Evolutionary conservation across 2,797 vertebrate species (phyloP), one percentile per base, ranked within the genome.

Genomic region (Lacerta bilineata): DNA sequence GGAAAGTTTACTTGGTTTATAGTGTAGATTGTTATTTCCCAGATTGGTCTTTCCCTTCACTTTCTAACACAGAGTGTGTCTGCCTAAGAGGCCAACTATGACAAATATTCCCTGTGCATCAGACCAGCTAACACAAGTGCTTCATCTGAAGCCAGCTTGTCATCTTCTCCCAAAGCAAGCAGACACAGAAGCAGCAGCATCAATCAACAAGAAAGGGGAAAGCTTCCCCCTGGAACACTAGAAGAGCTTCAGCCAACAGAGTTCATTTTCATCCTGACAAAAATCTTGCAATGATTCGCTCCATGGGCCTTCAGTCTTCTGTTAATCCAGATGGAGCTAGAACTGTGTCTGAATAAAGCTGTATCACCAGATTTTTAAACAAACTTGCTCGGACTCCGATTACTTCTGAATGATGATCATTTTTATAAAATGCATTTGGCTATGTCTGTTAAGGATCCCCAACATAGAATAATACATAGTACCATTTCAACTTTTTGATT

Each of bases 81-180:
- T 88, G 68, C 50, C 80, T 76, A 41, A 89, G 78, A 94, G 82
- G 84, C 36, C 33, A 23, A 78, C 78, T 84, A 77, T 89, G 84
- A 90, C 61, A 92, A 94, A 91, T 64, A 90, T 71, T 87, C 20
- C 84, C 87, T 86, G 27, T 41, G 80, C 33, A 81, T 92, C 91
- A 88, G 71, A 85, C 59, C 88, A 91, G 81, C 69, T 82, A 91
- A 36, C 90, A 91, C 6, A 79, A 86, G 61, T 46, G 69, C 61
- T 81, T 91, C 80, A 89, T 68, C 77, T 84, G 79, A 83, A 91
- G 20, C 20, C 50, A 85, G 64, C 83, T 81, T 87, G 50, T 86
- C 80, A 90, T 46, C 43, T 87, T 79, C 46, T 84, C 29, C 86
- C 75, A 90, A 66, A 93, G 8, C 25, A 88, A 90, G 77, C 50